Evolutionary conservation across 2,888 invertebrate genomes (phyloP).

Genomic region (Ptilodon capucinus): DNA sequence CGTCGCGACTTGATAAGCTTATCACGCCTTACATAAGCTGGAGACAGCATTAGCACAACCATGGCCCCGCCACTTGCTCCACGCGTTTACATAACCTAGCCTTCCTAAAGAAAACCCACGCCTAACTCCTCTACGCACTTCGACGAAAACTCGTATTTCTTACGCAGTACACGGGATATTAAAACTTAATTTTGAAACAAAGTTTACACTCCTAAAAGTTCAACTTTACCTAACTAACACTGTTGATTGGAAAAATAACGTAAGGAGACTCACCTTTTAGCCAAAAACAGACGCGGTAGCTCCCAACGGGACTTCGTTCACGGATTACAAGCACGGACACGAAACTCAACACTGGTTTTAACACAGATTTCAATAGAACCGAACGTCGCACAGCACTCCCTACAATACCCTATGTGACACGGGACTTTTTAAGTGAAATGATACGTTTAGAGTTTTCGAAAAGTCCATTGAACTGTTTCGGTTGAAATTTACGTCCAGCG

Average conservation of each 20-base stretch:
- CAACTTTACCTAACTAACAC: slow-evolving; percentile 12
- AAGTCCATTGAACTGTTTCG: slow-evolving; percentile 83
- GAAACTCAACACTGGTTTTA: slow-evolving; percentile 71
- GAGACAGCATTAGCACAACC: slow-evolving; percentile 52
- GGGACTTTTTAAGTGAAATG: slow-evolving; percentile 64
- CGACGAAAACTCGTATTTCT: slow-evolving; percentile 35
- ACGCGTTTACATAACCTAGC: slow-evolving; percentile 20
- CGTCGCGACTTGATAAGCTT: slow-evolving; percentile 50
- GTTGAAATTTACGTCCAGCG: slow-evolving; percentile 82
- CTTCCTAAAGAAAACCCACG: slow-evolving; percentile 12
- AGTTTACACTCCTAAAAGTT: slow-evolving; percentile 11
- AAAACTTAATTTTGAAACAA: slow-evolving; percentile 26
- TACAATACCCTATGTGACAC: slow-evolving; percentile 65
- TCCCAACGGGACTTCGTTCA: slow-evolving; percentile 71
- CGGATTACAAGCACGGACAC: slow-evolving; percentile 73
- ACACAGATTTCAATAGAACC: slow-evolving; percentile 67
- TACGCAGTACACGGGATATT: slow-evolving; percentile 39
- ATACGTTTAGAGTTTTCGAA: slow-evolving; percentile 75
- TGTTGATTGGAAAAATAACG: slow-evolving; percentile 15
- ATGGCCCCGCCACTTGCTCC: slow-evolving; percentile 27
- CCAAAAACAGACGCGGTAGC: slow-evolving; percentile 61
- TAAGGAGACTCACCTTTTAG: slow-evolving; percentile 63
- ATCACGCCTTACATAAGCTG: slow-evolving; percentile 63
- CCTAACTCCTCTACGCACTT: slow-evolving; percentile 50
- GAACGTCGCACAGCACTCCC: slow-evolving; percentile 68